Base-by-base conservation (phyloP, 2,797 vertebrate genomes). In the Brotogeris chrysoptera region DNA sequence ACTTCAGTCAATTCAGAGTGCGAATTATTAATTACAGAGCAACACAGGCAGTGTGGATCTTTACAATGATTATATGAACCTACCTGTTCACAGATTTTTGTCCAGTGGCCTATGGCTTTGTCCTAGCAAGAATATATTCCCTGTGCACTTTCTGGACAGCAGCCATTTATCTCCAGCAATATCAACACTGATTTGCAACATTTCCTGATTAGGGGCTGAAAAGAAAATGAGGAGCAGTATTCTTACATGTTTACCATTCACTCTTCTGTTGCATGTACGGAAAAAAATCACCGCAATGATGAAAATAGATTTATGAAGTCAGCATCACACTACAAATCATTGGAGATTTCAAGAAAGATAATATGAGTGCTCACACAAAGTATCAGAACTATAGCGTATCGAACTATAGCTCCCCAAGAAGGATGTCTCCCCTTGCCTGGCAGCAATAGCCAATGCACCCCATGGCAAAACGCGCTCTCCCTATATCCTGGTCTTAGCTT, bases 191-290 rank as follows among this genome's bases (percentile, higher is more conserved):
- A 88, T 81, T 90, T 97, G 92, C 89, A 94, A 80, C 70, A 77
- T 92, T 97, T 97, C 95, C 93, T 93, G 88, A 86, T 63, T 57
- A 83, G 89, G 18, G n/a, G 27, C 70, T 74, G 80, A 81, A 96
- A 95, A 90, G 92, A 92, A 98, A 97, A 96, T 80, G 93, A 94
- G 92, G 76, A 97, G 34, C 80, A 95, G 84, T 77, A 82, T 90
- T 95, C 41, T 80, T 88, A 70, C 44, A 90, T 92, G 95, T 93
- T 96, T 91, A 90, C 27, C 3, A 57, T 71, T 79, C 21, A 43
- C 39, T 64, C 23, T 83, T 57, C 55, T 85, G 64, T 92, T 87
- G 50, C 36, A 5, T 65, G 16, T 69, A 76, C 78, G 76, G 69
- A 19, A 53, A 87, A 93, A 87, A 79, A 57, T 2, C 0, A 8